phyloP scores from a whole-genome alignment of 2,113 vertebrate species.

The Patagioenas fasciata region DNA sequence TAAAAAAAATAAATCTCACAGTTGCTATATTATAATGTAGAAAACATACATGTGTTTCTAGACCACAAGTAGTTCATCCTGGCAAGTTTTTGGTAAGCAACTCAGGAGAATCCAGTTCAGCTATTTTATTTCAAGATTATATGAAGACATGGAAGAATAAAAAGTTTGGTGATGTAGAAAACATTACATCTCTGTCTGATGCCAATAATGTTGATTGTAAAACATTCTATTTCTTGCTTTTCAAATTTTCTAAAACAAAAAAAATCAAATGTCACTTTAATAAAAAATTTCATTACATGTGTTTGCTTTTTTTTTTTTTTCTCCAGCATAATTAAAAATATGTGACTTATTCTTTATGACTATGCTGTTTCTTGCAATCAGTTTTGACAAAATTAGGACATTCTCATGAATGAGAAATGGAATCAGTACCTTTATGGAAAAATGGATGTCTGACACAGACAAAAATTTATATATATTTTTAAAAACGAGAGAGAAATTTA shows the following conservation, averaged over 20 bases:
- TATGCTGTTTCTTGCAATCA: background rate
- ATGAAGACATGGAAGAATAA: background rate
- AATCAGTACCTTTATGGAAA: background rate
- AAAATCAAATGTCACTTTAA: background rate
- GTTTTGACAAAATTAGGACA: background rate
- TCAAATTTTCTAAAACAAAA: background rate
- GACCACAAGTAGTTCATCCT: background rate
- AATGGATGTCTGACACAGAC: background rate
- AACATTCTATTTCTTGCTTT: background rate
- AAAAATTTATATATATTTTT: background rate
- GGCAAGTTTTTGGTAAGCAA: background rate
- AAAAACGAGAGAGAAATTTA: conserved; percentile 8
- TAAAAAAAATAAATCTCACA: background rate
- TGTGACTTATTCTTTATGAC: background rate
- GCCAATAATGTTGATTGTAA: background rate
- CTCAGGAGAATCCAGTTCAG: background rate
- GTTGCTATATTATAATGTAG: background rate
- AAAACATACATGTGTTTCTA: background rate
- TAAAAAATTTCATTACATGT: background rate
- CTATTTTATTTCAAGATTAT: background rate
- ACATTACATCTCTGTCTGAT: background rate
- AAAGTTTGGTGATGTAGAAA: background rate
- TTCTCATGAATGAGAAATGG: background rate
- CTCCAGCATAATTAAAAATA: background rate
- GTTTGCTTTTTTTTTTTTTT: rapidly evolving